Base-by-base conservation (phyloP, 2,888 invertebrate species). In the Spilarctia lutea region DNA sequence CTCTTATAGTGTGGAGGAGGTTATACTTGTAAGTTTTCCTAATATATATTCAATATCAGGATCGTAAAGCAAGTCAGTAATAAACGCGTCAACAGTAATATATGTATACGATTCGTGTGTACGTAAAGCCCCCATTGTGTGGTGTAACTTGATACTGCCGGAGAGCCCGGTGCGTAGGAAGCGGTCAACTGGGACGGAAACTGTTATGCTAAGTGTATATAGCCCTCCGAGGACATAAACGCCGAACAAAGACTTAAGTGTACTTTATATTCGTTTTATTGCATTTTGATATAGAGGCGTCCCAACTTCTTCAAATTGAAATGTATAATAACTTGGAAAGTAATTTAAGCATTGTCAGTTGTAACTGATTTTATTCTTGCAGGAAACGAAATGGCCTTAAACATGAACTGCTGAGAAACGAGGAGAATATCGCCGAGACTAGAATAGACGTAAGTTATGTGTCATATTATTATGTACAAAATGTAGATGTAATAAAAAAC, bases 361-460 rank as follows among this genome's bases (percentile, higher is more conserved):
- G 75, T 71, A 71, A 73, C 67, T 74, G 20, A 80, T 71, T 81
- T 81, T 79, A 76, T 79, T 82, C 52, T 78, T 94, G 92, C 73
- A 96, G 96, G 81, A 94, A 94, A 85, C 90, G 92, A 81, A 93
- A 95, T 83, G 95, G 95, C 33, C 87, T 95, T 42, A 96, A 96
- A 83, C 96, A 96, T 81, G 95, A 95, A 80, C 88, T 95, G 73
- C 85, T 96, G 75, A 88, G 94, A 80, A 95, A 95, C 77, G 96
- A 96, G 85, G 95, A 95, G 79, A 90, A 90, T 74, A 87, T 94
- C 74, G 95, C 94, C 20, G 96, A 96, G 83, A 96, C 95, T 52
- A 91, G 95, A 85, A 94, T 96, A 85, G 95, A 96, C 88, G 96
- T 96, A 87, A 87, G 89, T 88, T 48, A 7, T 35, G 7, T n/a